A percentile compares a stretch with the other conserved stretches of the same genome.
Evolutionary conservation across 2,797 vertebrate species (phyloP).

Genomic region (Coreius guichenoti): DNA sequence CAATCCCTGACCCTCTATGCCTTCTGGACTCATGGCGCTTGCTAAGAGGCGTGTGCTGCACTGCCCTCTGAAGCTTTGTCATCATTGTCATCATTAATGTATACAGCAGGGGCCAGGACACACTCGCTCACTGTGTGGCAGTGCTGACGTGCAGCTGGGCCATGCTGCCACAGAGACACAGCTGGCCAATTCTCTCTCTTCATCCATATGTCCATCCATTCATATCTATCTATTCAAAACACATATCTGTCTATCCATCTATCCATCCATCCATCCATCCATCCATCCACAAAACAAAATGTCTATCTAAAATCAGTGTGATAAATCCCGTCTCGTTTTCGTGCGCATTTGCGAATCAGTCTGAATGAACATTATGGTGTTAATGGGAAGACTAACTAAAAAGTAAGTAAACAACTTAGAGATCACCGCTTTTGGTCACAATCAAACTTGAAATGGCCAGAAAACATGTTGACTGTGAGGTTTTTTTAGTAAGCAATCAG

Average conservation of each 20-base stretch:
- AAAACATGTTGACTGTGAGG: neutral
- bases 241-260: neutral
- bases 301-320: neutral
- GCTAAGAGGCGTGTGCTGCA: slow-evolving; percentile 13
- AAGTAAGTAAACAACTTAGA: neutral
- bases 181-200: slow-evolving; percentile 24
- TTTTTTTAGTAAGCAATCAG: neutral
- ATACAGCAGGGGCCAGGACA: slow-evolving; percentile 37
- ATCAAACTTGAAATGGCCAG: neutral
- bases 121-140: slow-evolving; percentile 9
- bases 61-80: slow-evolving; percentile 25
- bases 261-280: neutral
- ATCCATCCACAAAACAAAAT: neutral
- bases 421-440: neutral
- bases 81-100: slow-evolving; percentile 53
- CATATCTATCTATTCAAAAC: neutral
- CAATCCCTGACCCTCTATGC: slow-evolving; percentile 17
- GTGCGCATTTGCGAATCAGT: neutral
- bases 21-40: slow-evolving; percentile 7
- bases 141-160: slow-evolving; percentile 24
- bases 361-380: neutral
- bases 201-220: neutral
- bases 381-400: neutral
- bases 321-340: neutral
- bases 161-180: slow-evolving; percentile 26